Evolutionary conservation across 92 coral and sea anemone species (phyloP), one percentile per base, ranked within the genome.

Genomic region (Palythoa caribaeorum): DNA sequence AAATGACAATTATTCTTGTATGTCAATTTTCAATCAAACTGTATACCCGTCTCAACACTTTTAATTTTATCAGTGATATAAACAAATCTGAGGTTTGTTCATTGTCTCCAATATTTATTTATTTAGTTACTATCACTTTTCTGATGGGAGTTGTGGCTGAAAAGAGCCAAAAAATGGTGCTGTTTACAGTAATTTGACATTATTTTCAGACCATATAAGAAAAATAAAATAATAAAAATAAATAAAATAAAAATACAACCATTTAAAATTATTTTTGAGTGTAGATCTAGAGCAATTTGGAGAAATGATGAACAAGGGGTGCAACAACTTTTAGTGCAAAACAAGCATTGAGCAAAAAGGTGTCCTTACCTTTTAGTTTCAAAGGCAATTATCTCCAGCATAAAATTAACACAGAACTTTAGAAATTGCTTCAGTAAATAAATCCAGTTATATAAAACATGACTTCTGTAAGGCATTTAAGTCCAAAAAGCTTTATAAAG

Each of bases 291-390:
- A 73, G 78, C 59, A 73, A 73, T 16, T 40, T 12, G 53, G 39
- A 73, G 28, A 71, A 73, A 73, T 73, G 78, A 73, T 19, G 40
- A 40, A 73, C 57, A 73, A 44, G 55, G 78, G 35, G 16, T 44
- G 15, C 78, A 73, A 73, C 78, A 40, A 44, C 0, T 73, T 44
- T 73, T 73, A 51, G 55, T 73, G 57, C 57, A 73, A 73, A 72
- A 38, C 76, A 72, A 36, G 52, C 76, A 72, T 52, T 72, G 76
- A 72, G 20, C 70, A 44, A 15, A 73, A 16, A 44, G 40, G 57
- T 44, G 55, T 40, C 55, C 78, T 44, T 73, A 17, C 35, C 77
- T 73, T 73, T 73, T 73, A 72, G 50, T 72, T 73, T 14, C 11
- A 15, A 13, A n/a, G 77, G 77, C 19, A 73, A 73, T 73, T 73